Conservation (phyloP, 1,140 invertebrate genomes). For the Camponotus floridanus region DNA sequence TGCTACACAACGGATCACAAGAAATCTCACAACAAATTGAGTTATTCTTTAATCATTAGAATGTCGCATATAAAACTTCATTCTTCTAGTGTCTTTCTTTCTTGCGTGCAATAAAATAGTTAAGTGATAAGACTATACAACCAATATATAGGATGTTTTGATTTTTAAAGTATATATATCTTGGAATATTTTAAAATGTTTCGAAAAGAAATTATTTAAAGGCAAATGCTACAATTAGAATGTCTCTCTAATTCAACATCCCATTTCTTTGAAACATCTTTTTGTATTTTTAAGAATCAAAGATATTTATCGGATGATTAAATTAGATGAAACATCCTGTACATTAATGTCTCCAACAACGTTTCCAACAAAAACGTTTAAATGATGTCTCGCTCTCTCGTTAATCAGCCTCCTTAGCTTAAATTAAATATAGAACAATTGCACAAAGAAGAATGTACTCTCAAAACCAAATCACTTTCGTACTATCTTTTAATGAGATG, state of each 20-base stretch:
- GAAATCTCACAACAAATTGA: constrained; percentile 48
- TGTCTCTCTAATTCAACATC: background rate
- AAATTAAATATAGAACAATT: constrained; percentile 74
- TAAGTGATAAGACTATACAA: constrained; percentile 70
- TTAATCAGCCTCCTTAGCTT: constrained; percentile 70
- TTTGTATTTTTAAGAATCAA: background rate
- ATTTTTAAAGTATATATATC: background rate
- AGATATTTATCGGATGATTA: constrained; percentile 18
- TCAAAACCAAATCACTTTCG: constrained; percentile 22
- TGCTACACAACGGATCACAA: constrained; percentile 53
- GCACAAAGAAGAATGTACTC: constrained; percentile 66
- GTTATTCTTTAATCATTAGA: constrained; percentile 28
- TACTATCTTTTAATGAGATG: background rate
- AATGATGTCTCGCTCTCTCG: constrained; percentile 37
- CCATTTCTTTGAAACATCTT: background rate
- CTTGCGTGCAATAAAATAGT: constrained; percentile 63
- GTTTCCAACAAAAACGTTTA: constrained; percentile 53
- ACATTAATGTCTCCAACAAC: constrained; percentile 62
- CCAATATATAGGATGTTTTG: constrained; percentile 40
- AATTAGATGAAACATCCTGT: constrained; percentile 27
- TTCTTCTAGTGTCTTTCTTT: constrained; percentile 1
- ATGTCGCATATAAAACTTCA: constrained; percentile 63
- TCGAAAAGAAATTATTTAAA: background rate
- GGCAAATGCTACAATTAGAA: background rate
- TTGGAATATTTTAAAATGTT: background rate